Conservation (phyloP, 2,113 vertebrate genomes). For the Raja brachyura region DNA sequence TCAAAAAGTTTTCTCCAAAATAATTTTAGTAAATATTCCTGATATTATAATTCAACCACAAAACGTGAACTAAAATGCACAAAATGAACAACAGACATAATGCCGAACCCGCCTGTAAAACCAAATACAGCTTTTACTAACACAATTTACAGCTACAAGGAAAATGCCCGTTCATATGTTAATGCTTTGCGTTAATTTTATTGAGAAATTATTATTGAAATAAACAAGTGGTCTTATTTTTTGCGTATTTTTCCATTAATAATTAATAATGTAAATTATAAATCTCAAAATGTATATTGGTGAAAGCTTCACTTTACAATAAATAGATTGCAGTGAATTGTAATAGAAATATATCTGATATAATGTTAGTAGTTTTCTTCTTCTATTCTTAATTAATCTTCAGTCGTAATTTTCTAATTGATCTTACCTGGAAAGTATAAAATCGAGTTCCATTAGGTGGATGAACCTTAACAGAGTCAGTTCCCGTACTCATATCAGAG, state of each 20-base stretch:
- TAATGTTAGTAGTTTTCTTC: background rate
- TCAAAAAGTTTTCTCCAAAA: background rate
- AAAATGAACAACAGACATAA: background rate
- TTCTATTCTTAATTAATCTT: background rate
- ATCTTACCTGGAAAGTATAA: constrained; percentile 95
- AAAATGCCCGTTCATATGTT: background rate
- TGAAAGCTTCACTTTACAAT: background rate
- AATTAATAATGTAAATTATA: background rate
- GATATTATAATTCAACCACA: background rate
- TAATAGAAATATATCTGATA: background rate
- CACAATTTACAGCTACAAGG: background rate
- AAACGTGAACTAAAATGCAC: background rate
- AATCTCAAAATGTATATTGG: background rate
- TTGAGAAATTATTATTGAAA: background rate
- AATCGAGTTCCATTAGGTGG: constrained; percentile 93
- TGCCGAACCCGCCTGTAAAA: background rate
- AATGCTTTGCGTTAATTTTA: background rate
- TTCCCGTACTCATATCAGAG: constrained; percentile 89
- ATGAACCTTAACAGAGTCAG: constrained; percentile 89
- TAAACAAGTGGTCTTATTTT: background rate
- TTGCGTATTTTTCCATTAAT: background rate
- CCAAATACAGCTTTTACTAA: background rate
- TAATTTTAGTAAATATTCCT: background rate
- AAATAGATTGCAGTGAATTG: background rate
- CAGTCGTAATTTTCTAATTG: constrained; percentile 3